Conservation (phyloP, 2,888 invertebrate genomes). For the Lithosia quadra region DNA sequence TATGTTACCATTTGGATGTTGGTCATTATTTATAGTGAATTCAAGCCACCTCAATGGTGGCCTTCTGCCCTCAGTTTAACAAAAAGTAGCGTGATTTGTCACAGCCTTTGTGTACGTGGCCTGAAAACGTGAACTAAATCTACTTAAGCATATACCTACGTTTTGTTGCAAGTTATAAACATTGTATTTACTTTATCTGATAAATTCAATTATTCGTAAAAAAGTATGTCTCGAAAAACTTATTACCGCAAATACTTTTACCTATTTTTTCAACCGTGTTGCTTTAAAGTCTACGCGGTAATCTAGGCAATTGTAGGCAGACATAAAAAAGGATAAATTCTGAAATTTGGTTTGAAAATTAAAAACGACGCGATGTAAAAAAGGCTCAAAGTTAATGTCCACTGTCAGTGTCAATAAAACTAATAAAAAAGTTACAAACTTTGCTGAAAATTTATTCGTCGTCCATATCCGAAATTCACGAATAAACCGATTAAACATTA, state of each 20-base stretch:
- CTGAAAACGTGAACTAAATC: slow-evolving; percentile 39
- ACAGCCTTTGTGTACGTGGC: slow-evolving; percentile 38
- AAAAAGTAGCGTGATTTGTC: slow-evolving; percentile 47
- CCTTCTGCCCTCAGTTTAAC: slow-evolving; percentile 37
- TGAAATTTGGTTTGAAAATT: not conserved
- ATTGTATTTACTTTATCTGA: not conserved
- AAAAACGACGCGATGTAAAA: not conserved
- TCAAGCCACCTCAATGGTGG: slow-evolving; percentile 2
- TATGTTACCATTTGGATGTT: not conserved
- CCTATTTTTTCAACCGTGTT: no score
- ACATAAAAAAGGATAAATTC: not conserved
- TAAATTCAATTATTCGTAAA: not conserved
- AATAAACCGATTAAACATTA: slow-evolving; percentile 3
- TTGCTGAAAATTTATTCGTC: slow-evolving; percentile 5
- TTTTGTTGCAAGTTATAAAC: slow-evolving; percentile 12
- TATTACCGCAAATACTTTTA: not conserved
- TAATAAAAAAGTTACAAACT: slow-evolving; percentile 4
- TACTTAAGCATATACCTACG: slow-evolving; percentile 13
- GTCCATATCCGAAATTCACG: slow-evolving; percentile 2
- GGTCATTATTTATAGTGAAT: slow-evolving; percentile 1
- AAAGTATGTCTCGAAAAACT: no score
- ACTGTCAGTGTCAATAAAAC: not conserved
- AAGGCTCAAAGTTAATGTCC: not conserved
- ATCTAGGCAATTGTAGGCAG: no score
- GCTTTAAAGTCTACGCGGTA: no score